Evolutionary conservation across 2,113 vertebrate genomes (phyloP), one percentile per base, ranked within the genome.

Genomic region (Pavo muticus): DNA sequence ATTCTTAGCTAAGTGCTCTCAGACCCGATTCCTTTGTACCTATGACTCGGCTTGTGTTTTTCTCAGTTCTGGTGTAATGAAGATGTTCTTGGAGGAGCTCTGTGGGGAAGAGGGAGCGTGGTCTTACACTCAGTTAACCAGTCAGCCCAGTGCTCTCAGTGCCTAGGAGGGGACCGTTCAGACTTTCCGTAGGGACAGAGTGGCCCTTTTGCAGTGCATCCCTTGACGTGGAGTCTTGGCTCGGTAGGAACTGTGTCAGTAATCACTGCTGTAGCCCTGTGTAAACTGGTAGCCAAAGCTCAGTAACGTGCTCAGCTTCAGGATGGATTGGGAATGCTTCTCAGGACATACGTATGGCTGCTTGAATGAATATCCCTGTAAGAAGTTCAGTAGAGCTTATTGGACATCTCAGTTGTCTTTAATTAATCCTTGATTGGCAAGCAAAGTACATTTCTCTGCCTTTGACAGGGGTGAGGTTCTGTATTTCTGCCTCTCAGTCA

Each of bases 11-110:
- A 29, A 97, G 96, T 78, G 87, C 95, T 96, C 86, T 88, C 97
- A 98, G 98, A 98, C 97, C 97, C 97, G 97, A 97, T 96, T 97
- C 93, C 97, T 98, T 94, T 94, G 96, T 96, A 47, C 92, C 32
- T 96, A 88, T 16, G 77, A 93, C 95, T 97, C 73, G 97, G 95
- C 97, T 93, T 93, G 94, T 95, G 97, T 96, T 97, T 95, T 94
- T 95, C 96, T 94, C 93, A 95, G 95, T 91, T 97, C 91, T 1
- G 80, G 89, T 96, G 96, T 98, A 97, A 94, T 2, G 79, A 97
- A 97, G 95, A 96, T 90, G 91, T 4, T 91, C 65, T 76, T 82
- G 52, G 75, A 16, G 23, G 71, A 96, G 75, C 90, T 94, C 80
- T 95, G 95, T 95, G 96, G 97, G 97, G 96, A 96, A 90, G 90